These are phyloP conservation scores for Aporophyla lueneburgensis DNA, from an alignment of 2,888 invertebrate genomes.

Conservation along the genomic window DNA sequence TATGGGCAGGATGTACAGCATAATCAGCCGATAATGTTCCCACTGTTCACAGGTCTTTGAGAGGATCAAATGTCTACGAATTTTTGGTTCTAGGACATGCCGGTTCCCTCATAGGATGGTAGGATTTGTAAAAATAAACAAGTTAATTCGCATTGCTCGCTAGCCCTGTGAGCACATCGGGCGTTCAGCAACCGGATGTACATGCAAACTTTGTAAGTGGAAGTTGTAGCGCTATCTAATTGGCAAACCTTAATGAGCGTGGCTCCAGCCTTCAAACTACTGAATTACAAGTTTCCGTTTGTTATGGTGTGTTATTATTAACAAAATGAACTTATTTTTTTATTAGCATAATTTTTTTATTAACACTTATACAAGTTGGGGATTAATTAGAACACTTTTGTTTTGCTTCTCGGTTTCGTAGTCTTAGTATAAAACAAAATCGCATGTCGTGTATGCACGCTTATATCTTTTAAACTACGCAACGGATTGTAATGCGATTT, in stretches of 20 bases:
- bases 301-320: not conserved
- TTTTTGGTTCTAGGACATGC: no score
- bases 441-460: no score
- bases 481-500: no score
- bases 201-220: conserved; percentile 36
- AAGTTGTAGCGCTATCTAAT: conserved; percentile 47
- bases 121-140: no score
- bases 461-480: no score
- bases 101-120: no score
- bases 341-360: not conserved
- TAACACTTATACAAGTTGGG: not conserved
- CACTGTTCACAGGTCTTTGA: no score
- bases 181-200: conserved; percentile 25
- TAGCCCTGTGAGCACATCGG: conserved; percentile 19
- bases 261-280: conserved; percentile 1
- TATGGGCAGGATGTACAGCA: no score
- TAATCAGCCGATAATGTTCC: no score
- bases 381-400: not conserved
- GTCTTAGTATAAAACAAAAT: no score
- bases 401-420: not conserved
- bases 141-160: not conserved
- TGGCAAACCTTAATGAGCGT: conserved; percentile 39
- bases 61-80: no score
- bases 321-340: not conserved
- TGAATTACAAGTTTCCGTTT: conserved; percentile 9